These are phyloP conservation scores for Ictalurus punctatus DNA, from an alignment of 2,113 vertebrate species.

Conservation along the genomic window DNA sequence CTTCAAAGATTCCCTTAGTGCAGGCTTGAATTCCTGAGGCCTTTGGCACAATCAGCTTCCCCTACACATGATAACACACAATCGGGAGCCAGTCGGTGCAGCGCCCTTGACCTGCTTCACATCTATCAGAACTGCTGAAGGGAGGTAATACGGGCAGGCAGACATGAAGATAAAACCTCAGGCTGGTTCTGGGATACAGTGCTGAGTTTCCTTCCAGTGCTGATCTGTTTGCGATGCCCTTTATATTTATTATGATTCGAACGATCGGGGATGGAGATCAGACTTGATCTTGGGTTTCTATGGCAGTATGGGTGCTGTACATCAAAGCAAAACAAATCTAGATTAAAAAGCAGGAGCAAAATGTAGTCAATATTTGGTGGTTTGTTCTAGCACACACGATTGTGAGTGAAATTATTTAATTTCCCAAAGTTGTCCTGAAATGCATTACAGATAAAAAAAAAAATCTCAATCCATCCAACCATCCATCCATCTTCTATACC, in stretches of 20 bases:
- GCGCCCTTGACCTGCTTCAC: conserved; percentile 54
- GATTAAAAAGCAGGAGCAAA: background rate
- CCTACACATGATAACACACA: conserved; percentile 60
- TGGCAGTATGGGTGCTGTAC: background rate
- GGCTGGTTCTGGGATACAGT: conserved; percentile 8
- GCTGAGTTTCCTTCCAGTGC: background rate
- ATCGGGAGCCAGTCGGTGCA: conserved; percentile 37
- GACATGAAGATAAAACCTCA: conserved; percentile 29
- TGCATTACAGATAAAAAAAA: background rate
- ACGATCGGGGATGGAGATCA: background rate
- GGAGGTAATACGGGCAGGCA: conserved; percentile 46
- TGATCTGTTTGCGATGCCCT: conserved; percentile 6
- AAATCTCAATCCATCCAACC: no score
- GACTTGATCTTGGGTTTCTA: background rate
- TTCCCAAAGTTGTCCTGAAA: background rate
- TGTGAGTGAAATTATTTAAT: background rate
- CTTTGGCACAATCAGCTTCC: conserved; percentile 62
- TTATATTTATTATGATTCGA: background rate
- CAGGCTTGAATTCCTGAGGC: conserved; percentile 34
- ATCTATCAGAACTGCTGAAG: conserved; percentile 40
- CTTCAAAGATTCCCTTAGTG: conserved; percentile 22
- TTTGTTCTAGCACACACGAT: background rate
- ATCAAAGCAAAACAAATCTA: background rate
- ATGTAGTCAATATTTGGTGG: background rate
- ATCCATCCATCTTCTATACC: no score